Evolutionary conservation across 2,797 vertebrate species (phyloP), one percentile per base, ranked within the genome.

Genomic region (Odontamblyopus lacepedii): DNA sequence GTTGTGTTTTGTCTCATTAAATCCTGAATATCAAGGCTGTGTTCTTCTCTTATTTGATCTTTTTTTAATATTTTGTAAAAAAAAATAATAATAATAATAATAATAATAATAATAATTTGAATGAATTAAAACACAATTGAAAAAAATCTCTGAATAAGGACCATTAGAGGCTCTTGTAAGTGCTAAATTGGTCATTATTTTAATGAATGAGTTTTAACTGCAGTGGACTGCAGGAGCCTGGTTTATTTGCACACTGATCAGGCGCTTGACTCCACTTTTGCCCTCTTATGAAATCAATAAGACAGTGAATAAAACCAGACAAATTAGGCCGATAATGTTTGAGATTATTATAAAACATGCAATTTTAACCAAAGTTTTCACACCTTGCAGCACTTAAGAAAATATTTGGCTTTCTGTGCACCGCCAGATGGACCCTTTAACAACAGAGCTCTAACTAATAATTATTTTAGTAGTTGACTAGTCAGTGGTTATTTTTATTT

Each of bases 181-280:
- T 56, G 32, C 26, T 44, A 68, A 72, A 84, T 71, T 55, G 18
- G 26, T 38, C 9, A 0, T 71, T 73, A 29, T 76, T 71, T 67
- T 62, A 71, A 35, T 72, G 30, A 74, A 78, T 51, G 53, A 67
- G 68, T 63, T 73, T 56, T 68, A 72, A 82, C 72, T 76, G 63
- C 76, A 69, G 66, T 59, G 75, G 29, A 74, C 48, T 62, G 35
- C 15, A 73, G 55, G 74, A 78, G 67, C 65, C 53, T 76, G 78
- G 76, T 87, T 89, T 88, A 88, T 89, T 81, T 87, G 82, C 84
- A 85, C 81, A 84, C 81, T 90, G 69, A 90, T 87, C 63, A 76
- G 81, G 71, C 83, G 84, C 88, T 88, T 89, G 81, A 85, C 71
- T 82, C 67, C 73, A 75, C 80, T 71, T 85, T 67, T 73, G 71